Conservation (phyloP, 2,113 vertebrate genomes). For the Turnix velox region DNA sequence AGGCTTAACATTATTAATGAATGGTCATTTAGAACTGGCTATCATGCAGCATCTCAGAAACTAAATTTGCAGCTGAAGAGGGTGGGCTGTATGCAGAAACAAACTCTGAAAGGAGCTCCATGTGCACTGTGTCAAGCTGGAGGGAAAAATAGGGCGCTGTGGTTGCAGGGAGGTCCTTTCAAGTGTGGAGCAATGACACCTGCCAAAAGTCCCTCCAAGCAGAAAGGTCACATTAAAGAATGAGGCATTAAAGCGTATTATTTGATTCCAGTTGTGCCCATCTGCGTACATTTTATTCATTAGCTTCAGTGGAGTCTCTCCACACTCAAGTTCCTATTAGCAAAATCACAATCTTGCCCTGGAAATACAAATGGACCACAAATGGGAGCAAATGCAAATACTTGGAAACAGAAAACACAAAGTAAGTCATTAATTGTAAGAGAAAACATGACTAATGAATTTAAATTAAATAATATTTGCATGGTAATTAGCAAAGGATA, state of each 20-base stretch:
- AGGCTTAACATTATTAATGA: slow-evolving; percentile 38
- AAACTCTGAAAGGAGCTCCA: neutral
- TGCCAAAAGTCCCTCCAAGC: neutral
- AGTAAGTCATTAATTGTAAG: neutral
- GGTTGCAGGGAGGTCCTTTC: neutral
- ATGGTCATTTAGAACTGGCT: slow-evolving; percentile 2
- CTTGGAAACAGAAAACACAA: neutral
- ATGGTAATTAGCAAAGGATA: slow-evolving; percentile 66
- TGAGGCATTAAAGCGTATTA: neutral
- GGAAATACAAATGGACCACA: neutral
- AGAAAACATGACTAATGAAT: slow-evolving; percentile 49
- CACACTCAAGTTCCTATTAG: neutral
- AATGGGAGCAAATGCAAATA: slow-evolving; percentile 21
- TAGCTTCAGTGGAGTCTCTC: neutral
- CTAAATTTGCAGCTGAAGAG: slow-evolving; percentile 12
- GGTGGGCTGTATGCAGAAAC: neutral
- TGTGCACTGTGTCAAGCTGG: neutral
- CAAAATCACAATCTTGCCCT: neutral
- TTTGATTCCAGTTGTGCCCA: neutral
- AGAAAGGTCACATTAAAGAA: neutral
- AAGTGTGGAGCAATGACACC: neutral
- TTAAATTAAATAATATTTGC: slow-evolving; percentile 67
- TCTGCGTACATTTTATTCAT: neutral
- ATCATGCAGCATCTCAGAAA: neutral
- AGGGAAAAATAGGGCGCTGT: neutral